Base-by-base conservation (phyloP, 2,888 invertebrate species). In the Mythimna lalbum region DNA sequence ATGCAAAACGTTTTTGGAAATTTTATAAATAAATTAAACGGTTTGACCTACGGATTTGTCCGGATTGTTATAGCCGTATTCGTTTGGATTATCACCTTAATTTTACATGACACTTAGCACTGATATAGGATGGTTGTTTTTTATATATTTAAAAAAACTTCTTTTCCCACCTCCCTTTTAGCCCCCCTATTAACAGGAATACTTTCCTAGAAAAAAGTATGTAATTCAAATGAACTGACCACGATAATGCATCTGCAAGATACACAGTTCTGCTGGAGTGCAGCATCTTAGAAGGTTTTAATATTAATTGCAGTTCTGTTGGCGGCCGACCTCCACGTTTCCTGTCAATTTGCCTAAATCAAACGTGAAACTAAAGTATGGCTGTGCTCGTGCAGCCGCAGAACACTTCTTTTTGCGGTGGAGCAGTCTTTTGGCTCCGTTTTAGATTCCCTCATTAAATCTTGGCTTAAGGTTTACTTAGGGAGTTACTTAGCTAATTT, bases 341-440 rank as follows among this genome's bases (percentile, higher is more conserved):
- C 74, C 82, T 86, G 88, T 89, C 90, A 86, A 89, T 89, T 89
- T 84, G 72, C 81, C 81, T 84, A 87, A 90, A 89, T 87, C 86
- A 77, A 82, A 89, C 75, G 69, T 53, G 84, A 87, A 75, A 69
- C 65, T 73, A 77, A 86, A 75, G 71, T 47, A 87, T 82, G 65
- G 76, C 76, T 69, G 53, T 43, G 17, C 43, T 43, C 17, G 43
- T 43, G 67, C 69, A 52, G 55, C 70, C 63, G 50, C 69, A 66
- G 9, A 59, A 60, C 19, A 47, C 43, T 63, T 69, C 57, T 75
- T 74, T 78, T 77, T 78, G 67, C 74, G 67, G 64, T 53, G 62
- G 61, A 68, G 53, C 71, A 68, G 69, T 73, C 69, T 76, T 71
- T 83, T 84, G 81, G 84, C 81, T 77, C 72, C 62, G 61, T 57